phyloP scores from a whole-genome alignment of 2,113 vertebrate genomes.

The Verasper variegatus region DNA sequence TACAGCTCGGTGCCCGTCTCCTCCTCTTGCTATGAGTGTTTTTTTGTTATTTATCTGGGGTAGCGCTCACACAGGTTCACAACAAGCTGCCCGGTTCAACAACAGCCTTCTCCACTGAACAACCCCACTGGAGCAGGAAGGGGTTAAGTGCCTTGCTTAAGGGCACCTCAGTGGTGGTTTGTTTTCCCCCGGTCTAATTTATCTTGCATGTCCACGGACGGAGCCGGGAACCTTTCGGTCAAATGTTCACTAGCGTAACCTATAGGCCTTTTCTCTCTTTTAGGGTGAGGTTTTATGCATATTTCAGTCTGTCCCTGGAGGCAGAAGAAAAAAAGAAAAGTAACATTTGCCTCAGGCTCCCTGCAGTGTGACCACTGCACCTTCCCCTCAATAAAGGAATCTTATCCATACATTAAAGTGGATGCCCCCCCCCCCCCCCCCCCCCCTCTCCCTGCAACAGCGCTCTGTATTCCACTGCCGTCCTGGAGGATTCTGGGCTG shows the following conservation, averaged over 20 bases:
- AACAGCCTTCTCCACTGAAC: conserved; percentile 23
- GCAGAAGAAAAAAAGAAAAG: conserved; percentile 39
- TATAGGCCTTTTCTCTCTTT: conserved; percentile 26
- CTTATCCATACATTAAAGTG: conserved; percentile 55
- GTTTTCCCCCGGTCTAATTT: conserved; percentile 51
- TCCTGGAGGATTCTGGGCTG: conserved; percentile 46
- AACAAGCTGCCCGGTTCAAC: conserved; percentile 20
- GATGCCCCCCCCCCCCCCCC: background rate
- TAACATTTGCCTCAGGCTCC: conserved; percentile 46
- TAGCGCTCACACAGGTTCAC: conserved; percentile 5
- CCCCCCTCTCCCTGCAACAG: conserved; percentile 14
- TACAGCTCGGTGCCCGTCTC: background rate
- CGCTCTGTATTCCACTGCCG: conserved; percentile 23
- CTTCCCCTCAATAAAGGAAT: conserved; percentile 54
- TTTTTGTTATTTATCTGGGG: background rate
- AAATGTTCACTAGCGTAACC: conserved; percentile 38
- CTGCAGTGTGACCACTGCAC: conserved; percentile 33
- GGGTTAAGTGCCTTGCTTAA: conserved; percentile 52
- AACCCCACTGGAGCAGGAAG: conserved; percentile 17
- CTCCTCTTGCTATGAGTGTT: background rate
- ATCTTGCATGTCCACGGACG: conserved; percentile 24
- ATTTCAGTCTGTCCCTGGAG: conserved; percentile 23
- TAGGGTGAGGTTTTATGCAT: background rate
- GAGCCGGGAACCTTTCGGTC: conserved; percentile 20
- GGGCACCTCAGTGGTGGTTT: conserved; percentile 45